A percentile compares a stretch with the other conserved stretches of the same genome.
These are phyloP conservation scores for Polypedilum vanderplanki DNA, from an alignment of 1,140 invertebrate genomes.

Conservation along the genomic window DNA sequence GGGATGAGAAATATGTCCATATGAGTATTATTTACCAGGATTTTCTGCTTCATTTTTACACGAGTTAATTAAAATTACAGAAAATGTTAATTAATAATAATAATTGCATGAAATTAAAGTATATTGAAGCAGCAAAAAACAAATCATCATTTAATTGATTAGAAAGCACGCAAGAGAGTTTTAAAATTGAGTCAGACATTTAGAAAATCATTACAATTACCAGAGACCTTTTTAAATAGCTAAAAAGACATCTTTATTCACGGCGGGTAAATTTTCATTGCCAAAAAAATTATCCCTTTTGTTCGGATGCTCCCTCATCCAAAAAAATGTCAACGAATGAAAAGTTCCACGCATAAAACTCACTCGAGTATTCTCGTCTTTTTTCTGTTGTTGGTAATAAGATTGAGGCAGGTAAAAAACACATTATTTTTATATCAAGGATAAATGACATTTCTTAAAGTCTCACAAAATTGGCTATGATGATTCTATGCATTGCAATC, in stretches of 20 bases:
- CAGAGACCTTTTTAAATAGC: too few relatives aligned
- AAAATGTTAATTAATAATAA: too few relatives aligned
- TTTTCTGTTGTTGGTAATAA: background rate
- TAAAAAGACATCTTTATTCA: background rate
- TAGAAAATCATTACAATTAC: too few relatives aligned
- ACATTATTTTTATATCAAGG: background rate
- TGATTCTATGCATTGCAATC: background rate
- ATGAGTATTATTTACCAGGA: conserved; percentile 5
- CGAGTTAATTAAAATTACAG: background rate
- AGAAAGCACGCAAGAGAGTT: too few relatives aligned
- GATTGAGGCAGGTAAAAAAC: background rate
- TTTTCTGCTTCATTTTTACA: background rate
- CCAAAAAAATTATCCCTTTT: background rate
- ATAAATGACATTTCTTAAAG: background rate
- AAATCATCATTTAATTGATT: too few relatives aligned
- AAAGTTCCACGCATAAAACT: background rate
- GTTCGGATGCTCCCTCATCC: background rate
- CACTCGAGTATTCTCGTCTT: too few relatives aligned
- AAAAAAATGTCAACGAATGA: conserved; percentile 19
- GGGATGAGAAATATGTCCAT: too few relatives aligned
- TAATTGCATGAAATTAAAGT: too few relatives aligned
- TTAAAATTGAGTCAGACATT: too few relatives aligned
- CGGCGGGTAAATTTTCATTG: conserved; percentile 2
- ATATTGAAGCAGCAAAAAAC: too few relatives aligned
- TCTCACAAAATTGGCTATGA: background rate